Conservation (phyloP, 2,888 invertebrate species). For the Eupsilia transversa region DNA sequence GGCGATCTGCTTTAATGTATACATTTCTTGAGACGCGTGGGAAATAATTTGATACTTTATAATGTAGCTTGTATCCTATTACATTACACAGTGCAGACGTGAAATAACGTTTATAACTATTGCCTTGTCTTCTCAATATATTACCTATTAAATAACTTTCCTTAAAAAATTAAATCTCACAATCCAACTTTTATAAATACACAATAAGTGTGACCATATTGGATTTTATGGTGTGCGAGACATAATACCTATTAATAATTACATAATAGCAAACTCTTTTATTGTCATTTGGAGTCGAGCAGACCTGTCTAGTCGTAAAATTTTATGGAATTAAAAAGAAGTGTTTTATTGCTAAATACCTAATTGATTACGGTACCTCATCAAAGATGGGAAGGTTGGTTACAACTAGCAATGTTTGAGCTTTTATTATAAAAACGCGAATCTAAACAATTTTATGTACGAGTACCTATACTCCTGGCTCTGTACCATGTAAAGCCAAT, state of each 20-base stretch:
- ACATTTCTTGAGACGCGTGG: conserved; percentile 15
- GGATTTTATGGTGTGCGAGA: not conserved
- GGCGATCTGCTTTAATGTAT: not conserved
- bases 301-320: conserved; percentile 32
- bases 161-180: not conserved
- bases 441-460: not conserved
- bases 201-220: not conserved
- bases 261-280: conserved; percentile 8
- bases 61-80: not conserved
- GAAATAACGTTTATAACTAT: not conserved
- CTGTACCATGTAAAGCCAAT: not conserved
- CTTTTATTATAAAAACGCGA: conserved; percentile 9
- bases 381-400: not conserved
- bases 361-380: not conserved
- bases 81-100: not conserved
- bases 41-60: not conserved
- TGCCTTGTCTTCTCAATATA: not conserved
- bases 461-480: not conserved
- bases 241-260: conserved; percentile 18
- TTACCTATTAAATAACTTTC: not conserved
- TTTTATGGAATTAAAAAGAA: conserved; percentile 17
- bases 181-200: no score
- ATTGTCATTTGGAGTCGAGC: conserved; percentile 2
- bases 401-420: not conserved
- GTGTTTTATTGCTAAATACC: conserved; percentile 19